Conservation (phyloP, 2,888 invertebrate species). For the Mycogona germanica region DNA sequence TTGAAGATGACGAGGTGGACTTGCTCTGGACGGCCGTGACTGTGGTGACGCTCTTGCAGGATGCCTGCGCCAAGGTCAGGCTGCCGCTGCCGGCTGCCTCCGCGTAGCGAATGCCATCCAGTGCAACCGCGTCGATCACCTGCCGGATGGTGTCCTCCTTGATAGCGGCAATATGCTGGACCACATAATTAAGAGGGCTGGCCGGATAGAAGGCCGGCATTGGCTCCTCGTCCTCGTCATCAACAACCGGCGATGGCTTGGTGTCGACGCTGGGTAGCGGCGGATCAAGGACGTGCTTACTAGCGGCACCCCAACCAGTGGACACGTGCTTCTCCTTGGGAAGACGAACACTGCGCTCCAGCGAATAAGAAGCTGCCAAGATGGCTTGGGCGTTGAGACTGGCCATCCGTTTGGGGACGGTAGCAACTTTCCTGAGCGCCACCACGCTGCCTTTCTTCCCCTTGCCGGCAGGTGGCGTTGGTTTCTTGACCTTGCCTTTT, state of each 20-base stretch:
- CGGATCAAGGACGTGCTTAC: no score
- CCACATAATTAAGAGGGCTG: no score
- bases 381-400: constrained; percentile 83
- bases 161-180: no score
- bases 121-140: constrained; percentile 9
- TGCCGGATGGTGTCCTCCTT: not conserved
- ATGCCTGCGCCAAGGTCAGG: not conserved
- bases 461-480: not conserved
- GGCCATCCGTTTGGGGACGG: constrained; percentile 79
- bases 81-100: not conserved
- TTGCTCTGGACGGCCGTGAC: not conserved
- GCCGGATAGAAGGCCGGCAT: no score
- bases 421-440: constrained; percentile 37
- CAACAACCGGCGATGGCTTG: no score
- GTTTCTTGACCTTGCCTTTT: not conserved
- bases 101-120: not conserved
- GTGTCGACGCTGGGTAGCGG: no score
- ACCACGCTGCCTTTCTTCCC: not conserved
- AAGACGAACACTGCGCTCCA: constrained; percentile 18
- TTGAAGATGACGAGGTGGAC: no score
- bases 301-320: no score
- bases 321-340: no score
- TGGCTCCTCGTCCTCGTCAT: no score
- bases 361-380: constrained; percentile 63
- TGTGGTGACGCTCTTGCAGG: not conserved